phyloP scores from a whole-genome alignment of 1,140 invertebrate genomes.

The Brachionus angularis region DNA sequence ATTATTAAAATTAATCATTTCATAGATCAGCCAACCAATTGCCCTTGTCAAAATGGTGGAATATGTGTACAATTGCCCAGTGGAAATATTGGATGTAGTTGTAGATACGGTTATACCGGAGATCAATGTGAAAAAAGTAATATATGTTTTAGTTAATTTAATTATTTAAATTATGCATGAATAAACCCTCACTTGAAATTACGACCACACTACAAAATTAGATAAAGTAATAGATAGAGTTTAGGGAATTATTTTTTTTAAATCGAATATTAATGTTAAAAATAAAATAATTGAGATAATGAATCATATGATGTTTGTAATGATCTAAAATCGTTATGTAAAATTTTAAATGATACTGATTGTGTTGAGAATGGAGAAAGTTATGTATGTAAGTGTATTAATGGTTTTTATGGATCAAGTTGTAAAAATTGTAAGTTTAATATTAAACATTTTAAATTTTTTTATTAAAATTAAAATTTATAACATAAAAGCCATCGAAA shows the following conservation, averaged over 20 bases:
- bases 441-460: no score
- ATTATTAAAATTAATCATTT: not conserved
- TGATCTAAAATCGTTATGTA: not conserved
- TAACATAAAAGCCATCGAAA: no score
- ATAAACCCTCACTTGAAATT: no score
- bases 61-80: slow-evolving; percentile 28
- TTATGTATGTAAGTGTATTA: not conserved
- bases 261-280: not conserved
- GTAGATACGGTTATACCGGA: slow-evolving; percentile 42
- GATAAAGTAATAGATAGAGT: no score
- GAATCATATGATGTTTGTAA: not conserved
- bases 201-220: no score
- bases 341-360: not conserved
- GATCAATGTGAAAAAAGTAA: slow-evolving; percentile 44
- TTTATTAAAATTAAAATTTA: no score
- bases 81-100: slow-evolving; percentile 40
- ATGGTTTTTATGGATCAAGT: not conserved
- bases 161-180: not conserved
- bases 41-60: slow-evolving; percentile 43
- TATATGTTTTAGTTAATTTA: not conserved
- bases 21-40: slow-evolving; percentile 26
- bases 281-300: not conserved
- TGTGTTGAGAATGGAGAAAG: not conserved
- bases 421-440: not conserved
- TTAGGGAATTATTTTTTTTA: no score